A percentile compares a stretch with the other conserved stretches of the same genome.
These are phyloP conservation scores for Hydrophis major DNA, from an alignment of 2,797 vertebrate genomes.

Conservation along the genomic window DNA sequence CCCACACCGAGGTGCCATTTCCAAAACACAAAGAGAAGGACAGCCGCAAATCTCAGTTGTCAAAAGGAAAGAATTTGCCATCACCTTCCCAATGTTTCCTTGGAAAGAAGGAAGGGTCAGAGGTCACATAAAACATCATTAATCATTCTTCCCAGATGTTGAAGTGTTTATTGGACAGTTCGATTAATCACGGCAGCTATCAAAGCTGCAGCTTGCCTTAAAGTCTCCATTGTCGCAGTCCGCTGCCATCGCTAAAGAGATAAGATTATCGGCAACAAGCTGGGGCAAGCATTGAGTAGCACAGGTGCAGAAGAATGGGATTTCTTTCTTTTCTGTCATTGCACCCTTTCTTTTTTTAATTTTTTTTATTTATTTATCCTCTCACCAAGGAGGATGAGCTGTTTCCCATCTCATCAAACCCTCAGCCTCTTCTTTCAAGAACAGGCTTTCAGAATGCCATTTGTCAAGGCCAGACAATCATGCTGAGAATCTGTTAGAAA, in stretches of 20 bases:
- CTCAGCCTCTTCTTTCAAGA: constrained; percentile 43
- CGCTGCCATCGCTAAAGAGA: constrained; percentile 79
- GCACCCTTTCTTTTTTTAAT: constrained; percentile 32
- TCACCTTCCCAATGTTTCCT: constrained; percentile 45
- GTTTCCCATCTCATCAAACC: constrained; percentile 79
- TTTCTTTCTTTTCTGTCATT: constrained; percentile 43
- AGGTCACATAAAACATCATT: constrained; percentile 73
- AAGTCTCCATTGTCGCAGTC: constrained; percentile 78
- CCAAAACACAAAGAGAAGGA: neutral
- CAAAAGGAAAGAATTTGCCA: constrained; percentile 23
- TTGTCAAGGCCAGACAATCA: constrained; percentile 80
- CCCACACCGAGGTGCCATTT: constrained; percentile 20
- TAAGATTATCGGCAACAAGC: constrained; percentile 88
- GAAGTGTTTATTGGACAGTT: constrained; percentile 73
- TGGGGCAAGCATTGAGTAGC: constrained; percentile 75
- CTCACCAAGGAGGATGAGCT: constrained; percentile 75
- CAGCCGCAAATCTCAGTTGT: constrained; percentile 22
- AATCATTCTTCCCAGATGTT: constrained; percentile 76
- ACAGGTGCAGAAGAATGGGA: constrained; percentile 68
- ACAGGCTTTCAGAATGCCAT: constrained; percentile 79
- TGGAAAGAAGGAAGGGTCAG: constrained; percentile 36
- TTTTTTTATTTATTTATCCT: constrained; percentile 71
- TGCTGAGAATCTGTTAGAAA: neutral
- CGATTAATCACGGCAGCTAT: constrained; percentile 80
- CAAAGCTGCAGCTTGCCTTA: constrained; percentile 72